Conservation (phyloP, 2,888 invertebrate genomes). For the Hydraecia micacea region DNA sequence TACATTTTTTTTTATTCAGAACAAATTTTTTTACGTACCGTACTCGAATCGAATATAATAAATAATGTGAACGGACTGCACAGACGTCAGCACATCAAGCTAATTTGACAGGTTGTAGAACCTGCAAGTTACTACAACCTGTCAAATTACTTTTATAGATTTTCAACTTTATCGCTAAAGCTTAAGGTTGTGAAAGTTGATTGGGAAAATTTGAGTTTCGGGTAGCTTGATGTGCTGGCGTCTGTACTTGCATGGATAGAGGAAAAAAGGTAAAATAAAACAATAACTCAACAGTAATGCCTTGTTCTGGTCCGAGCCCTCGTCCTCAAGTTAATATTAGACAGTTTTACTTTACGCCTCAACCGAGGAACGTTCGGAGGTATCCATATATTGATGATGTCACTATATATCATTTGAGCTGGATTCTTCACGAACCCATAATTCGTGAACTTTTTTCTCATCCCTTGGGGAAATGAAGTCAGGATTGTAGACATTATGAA, state of each 20-base stretch:
- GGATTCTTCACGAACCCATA: not conserved
- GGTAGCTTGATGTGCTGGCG: too few relatives aligned
- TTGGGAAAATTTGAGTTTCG: too few relatives aligned
- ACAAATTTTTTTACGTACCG: not conserved
- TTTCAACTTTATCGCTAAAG: too few relatives aligned
- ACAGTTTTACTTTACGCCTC: not conserved
- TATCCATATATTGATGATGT: slow-evolving; percentile 1
- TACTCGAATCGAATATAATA: not conserved
- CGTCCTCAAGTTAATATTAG: not conserved
- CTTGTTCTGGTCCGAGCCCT: too few relatives aligned
- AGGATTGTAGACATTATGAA: not conserved
- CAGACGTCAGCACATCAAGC: too few relatives aligned
- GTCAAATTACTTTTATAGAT: too few relatives aligned
- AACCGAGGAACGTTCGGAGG: not conserved
- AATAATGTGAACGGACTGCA: too few relatives aligned
- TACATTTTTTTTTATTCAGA: not conserved
- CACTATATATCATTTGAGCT: not conserved
- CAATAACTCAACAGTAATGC: not conserved
- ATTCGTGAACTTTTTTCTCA: slow-evolving; percentile 1
- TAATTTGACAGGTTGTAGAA: too few relatives aligned
- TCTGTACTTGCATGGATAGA: not conserved
- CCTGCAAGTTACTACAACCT: too few relatives aligned
- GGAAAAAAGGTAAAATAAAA: slow-evolving; percentile 2
- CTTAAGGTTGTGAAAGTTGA: too few relatives aligned
- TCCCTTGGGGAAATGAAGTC: not conserved